Evolutionary conservation across 2,797 vertebrate genomes (phyloP), one percentile per base, ranked within the genome.

Genomic region (Dromococcyx pavoninus): DNA sequence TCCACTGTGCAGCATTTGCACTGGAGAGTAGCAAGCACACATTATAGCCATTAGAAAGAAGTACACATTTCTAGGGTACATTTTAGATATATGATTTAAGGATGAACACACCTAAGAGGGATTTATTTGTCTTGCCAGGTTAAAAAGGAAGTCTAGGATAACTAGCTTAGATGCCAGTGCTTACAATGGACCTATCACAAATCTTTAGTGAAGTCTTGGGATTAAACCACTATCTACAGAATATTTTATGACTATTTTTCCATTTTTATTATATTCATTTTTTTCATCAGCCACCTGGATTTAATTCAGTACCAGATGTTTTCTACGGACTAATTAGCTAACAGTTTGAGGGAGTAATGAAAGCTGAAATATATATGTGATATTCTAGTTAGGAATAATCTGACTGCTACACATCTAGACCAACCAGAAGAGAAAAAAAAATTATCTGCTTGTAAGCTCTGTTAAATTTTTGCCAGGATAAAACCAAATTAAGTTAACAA

Each of bases 221-320:
- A 32, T 39, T 83, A 91, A 89, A 91, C 44, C 57, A 60, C n/a
- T 92, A 13, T 53, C 53, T 75, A 35, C 41, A 60, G 19, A 76
- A 82, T 23, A 21, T 64, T 77, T 71, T 89, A 10, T 28, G 67
- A 66, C 82, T 58, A n/a, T 32, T 83, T 78, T 54, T 54, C 13
- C 24, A 37, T 85, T 92, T 95, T 67, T 70, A 44, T 46, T 60
- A n/a, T 72, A 92, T n/a, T 88, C 53, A 84, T 80, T 89, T 87
- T 92, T 90, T 78, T 35, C 24, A 80, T 91, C 50, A 82, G 64
- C 57, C 53, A 72, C 5, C 84, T 92, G 16, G 19, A 93, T 90
- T 96, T 72, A 80, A 53, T 93, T 94, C 76, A 54, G n/a, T 75
- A 35, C 39, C 39, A 78, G 62, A 62, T 89, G 71, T 76, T 93